phyloP scores from a whole-genome alignment of 2,888 invertebrate genomes.

The Drosophila mimica region DNA sequence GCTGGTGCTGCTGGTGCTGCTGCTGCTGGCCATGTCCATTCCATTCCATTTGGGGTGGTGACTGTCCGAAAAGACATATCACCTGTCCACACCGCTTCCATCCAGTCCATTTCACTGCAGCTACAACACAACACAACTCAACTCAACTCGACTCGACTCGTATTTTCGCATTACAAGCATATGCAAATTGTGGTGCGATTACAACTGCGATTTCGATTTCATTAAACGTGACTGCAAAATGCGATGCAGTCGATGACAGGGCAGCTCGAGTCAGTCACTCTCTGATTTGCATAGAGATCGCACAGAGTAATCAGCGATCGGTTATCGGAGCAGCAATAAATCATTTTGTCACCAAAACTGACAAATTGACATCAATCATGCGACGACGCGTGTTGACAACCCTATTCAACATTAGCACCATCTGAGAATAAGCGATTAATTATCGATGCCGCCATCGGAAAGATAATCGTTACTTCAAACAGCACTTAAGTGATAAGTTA shows the following conservation, averaged over 20 bases:
- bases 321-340: slow-evolving; percentile 64
- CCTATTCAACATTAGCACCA: slow-evolving; percentile 38
- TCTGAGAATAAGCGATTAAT: slow-evolving; percentile 39
- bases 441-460: slow-evolving; percentile 37
- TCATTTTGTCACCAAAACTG: slow-evolving; percentile 73
- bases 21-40: slow-evolving; percentile 24
- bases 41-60: slow-evolving; percentile 64
- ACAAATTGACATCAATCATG: slow-evolving; percentile 77
- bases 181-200: slow-evolving; percentile 69
- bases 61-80: slow-evolving; percentile 64
- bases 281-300: slow-evolving; percentile 66
- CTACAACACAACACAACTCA: slow-evolving; percentile 1
- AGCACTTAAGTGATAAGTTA: slow-evolving; percentile 24
- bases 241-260: slow-evolving; percentile 40
- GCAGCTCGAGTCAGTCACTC: slow-evolving; percentile 5
- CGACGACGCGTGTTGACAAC: slow-evolving; percentile 54
- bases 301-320: slow-evolving; percentile 56
- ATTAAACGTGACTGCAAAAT: slow-evolving; percentile 69
- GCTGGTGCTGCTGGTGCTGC: slow-evolving; percentile 16
- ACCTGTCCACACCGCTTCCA: slow-evolving; percentile 58
- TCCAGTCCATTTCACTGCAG: slow-evolving; percentile 15
- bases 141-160: slow-evolving; percentile 4
- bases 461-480: slow-evolving; percentile 32
- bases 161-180: slow-evolving; percentile 56
- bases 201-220: slow-evolving; percentile 67